Percentiles rank a stretch among this genome's conserved stretches.
These are phyloP conservation scores for Enoplosus armatus DNA, from an alignment of 2,797 vertebrate species.

Conservation along the genomic window DNA sequence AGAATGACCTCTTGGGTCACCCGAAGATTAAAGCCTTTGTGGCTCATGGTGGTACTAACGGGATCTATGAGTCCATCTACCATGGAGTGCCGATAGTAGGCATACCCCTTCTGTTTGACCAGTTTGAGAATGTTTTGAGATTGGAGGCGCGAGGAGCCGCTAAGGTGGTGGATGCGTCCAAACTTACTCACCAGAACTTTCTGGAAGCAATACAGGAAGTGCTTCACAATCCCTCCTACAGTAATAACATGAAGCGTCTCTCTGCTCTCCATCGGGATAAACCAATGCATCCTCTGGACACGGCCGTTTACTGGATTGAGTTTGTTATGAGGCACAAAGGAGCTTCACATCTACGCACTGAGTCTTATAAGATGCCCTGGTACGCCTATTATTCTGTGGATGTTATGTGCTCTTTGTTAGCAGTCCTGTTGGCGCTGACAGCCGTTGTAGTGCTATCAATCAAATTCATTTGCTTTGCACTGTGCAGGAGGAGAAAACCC, in stretches of 20 bases:
- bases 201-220: slow-evolving; percentile 73
- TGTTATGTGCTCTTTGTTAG: slow-evolving; percentile 67
- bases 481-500: slow-evolving; percentile 74
- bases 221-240: slow-evolving; percentile 77
- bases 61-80: slow-evolving; percentile 84
- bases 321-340: slow-evolving; percentile 84
- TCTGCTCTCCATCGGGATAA: slow-evolving; percentile 79
- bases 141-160: slow-evolving; percentile 78
- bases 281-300: slow-evolving; percentile 73
- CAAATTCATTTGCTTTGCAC: slow-evolving; percentile 64
- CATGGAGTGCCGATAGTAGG: slow-evolving; percentile 82
- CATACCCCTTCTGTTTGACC: slow-evolving; percentile 83
- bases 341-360: slow-evolving; percentile 79
- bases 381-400: slow-evolving; percentile 82
- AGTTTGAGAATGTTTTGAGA: slow-evolving; percentile 82
- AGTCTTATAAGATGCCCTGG: slow-evolving; percentile 83
- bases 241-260: slow-evolving; percentile 76
- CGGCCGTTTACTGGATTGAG: slow-evolving; percentile 82
- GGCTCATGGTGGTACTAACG: slow-evolving; percentile 81
- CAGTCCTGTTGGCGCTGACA: slow-evolving; percentile 42
- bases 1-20: slow-evolving; percentile 85
- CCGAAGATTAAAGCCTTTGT: slow-evolving; percentile 82
- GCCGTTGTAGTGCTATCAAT: slow-evolving; percentile 47
- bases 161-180: slow-evolving; percentile 68
- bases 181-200: slow-evolving; percentile 72